phyloP scores from a whole-genome alignment of 2,797 vertebrate genomes.

The Diplodus sargus region DNA sequence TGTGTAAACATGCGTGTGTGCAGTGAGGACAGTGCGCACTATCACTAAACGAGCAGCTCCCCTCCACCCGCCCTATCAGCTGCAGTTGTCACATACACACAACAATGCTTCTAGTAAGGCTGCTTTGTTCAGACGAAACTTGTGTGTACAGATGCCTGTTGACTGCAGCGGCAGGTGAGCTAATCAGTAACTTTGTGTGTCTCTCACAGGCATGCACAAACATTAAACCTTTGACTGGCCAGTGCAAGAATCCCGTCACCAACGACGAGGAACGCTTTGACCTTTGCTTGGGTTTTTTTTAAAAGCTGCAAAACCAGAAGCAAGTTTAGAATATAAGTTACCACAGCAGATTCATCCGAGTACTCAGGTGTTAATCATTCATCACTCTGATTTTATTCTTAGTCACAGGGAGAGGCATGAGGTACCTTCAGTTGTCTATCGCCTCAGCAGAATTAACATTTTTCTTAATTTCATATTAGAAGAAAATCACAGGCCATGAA shows the following conservation, averaged over 20 bases:
- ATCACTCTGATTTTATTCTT: slow-evolving; percentile 73
- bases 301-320: slow-evolving; percentile 29
- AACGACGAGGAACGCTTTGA: slow-evolving; percentile 9
- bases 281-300: slow-evolving; percentile 41
- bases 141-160: slow-evolving; percentile 42
- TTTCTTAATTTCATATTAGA: slow-evolving; percentile 62
- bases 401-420: slow-evolving; percentile 65
- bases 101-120: slow-evolving; percentile 25
- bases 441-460: slow-evolving; percentile 57
- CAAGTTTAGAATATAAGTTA: slow-evolving; percentile 48
- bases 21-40: slow-evolving; percentile 24
- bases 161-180: slow-evolving; percentile 49
- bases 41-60: slow-evolving; percentile 39
- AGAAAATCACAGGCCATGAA: slow-evolving; percentile 51
- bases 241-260: slow-evolving; percentile 22
- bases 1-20: slow-evolving; percentile 47
- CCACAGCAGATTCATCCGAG: slow-evolving; percentile 54
- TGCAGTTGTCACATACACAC: slow-evolving; percentile 24
- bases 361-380: slow-evolving; percentile 76
- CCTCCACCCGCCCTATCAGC: slow-evolving; percentile 17
- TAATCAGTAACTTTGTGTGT: slow-evolving; percentile 70
- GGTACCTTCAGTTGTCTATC: slow-evolving; percentile 74
- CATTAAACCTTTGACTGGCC: slow-evolving; percentile 56
- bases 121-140: slow-evolving; percentile 48
- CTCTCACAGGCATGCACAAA: slow-evolving; percentile 22